phyloP scores from a whole-genome alignment of 2,113 vertebrate genomes.

The Benitochromis conjunctus region DNA sequence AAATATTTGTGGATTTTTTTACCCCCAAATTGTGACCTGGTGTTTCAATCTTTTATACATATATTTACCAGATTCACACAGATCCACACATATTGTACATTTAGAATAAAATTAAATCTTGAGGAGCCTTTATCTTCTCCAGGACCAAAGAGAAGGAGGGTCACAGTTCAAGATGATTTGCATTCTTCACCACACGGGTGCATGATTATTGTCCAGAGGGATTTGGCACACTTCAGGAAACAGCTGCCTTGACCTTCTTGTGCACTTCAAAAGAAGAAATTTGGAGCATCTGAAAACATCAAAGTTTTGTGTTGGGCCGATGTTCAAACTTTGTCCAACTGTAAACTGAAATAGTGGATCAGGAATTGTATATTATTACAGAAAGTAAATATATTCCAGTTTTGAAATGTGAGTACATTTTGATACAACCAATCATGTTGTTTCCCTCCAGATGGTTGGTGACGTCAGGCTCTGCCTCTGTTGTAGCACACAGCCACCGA shows the following conservation, averaged over 20 bases:
- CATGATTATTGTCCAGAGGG: not conserved
- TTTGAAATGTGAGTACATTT: no score
- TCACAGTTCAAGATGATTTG: not conserved
- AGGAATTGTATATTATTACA: no score
- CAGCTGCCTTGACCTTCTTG: not conserved
- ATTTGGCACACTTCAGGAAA: conserved; percentile 26
- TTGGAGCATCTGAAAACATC: not conserved
- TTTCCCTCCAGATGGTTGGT: conserved; percentile 48
- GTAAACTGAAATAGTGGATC: not conserved
- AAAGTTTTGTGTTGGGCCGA: not conserved
- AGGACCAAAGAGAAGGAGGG: not conserved
- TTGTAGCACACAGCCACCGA: conserved; percentile 4
- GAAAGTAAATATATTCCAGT: no score
- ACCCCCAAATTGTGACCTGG: no score
- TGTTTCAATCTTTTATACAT: no score
- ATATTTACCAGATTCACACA: no score
- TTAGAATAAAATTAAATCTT: no score
- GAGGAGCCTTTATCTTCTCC: no score
- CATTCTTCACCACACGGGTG: not conserved
- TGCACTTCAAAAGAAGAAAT: no score
- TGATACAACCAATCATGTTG: not conserved
- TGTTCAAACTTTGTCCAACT: not conserved
- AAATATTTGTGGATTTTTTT: no score
- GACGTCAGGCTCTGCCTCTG: conserved; percentile 12
- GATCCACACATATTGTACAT: no score